Evolutionary conservation across 2,888 invertebrate species (phyloP).

Genomic region (Oscheius sp.): DNA sequence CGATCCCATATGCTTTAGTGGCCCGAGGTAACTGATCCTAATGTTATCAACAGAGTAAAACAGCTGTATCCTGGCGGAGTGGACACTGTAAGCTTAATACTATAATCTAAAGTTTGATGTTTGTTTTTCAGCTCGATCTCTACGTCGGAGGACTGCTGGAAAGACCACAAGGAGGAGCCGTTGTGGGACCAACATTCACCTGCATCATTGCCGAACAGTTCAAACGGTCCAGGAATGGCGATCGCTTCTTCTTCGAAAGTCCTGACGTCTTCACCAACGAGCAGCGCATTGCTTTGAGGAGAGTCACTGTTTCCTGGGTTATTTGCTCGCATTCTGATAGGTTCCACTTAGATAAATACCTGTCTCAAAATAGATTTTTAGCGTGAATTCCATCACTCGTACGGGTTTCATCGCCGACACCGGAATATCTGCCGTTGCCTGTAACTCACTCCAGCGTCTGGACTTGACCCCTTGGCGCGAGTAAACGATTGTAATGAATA

Average conservation of each 20-base stretch:
- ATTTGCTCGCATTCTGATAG: constrained; percentile 56
- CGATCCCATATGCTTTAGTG: constrained; percentile 39
- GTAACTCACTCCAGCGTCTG: constrained; percentile 59
- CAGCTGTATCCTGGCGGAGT: constrained; percentile 55
- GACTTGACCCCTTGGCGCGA: constrained; percentile 66
- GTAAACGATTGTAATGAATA: constrained; percentile 7
- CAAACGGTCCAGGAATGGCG: constrained; percentile 75
- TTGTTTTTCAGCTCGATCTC: constrained; percentile 73
- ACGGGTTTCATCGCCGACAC: constrained; percentile 51
- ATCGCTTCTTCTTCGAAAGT: constrained; percentile 71
- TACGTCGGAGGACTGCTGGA: constrained; percentile 76
- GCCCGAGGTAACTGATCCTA: constrained; percentile 64
- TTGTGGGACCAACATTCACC: constrained; percentile 76
- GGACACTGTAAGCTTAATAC: constrained; percentile 42
- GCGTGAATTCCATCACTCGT: constrained; percentile 45
- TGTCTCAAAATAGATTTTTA: constrained; percentile 25
- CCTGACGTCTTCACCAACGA: constrained; percentile 60
- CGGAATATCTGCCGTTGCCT: constrained; percentile 60
- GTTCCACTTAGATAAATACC: constrained; percentile 30
- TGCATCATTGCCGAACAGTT: constrained; percentile 77
- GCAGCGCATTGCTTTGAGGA: constrained; percentile 54
- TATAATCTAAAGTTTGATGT: background rate
- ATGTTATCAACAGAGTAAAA: constrained; percentile 62
- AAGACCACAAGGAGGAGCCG: constrained; percentile 73
- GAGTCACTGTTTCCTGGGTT: constrained; percentile 54